Base-by-base conservation (phyloP, 2,888 invertebrate species). In the Ecdyonurus torrentis region DNA sequence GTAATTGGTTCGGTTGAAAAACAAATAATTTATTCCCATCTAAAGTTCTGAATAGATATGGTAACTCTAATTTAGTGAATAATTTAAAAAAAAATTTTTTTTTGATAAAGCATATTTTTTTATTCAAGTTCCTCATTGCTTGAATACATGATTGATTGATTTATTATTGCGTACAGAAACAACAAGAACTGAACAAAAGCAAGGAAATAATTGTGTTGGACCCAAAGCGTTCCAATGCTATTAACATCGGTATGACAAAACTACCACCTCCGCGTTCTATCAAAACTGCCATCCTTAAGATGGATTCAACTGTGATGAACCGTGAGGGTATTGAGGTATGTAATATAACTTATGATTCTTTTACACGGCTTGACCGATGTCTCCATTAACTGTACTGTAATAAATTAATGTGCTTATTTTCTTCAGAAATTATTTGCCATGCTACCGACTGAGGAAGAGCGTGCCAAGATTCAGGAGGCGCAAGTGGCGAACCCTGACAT, bases 211-310 rank as follows among this genome's bases (percentile, higher is more conserved):
- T 96, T 63, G 96, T 99, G 53, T 78, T 99, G 75, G 95, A 96
- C 75, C 89, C 95, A 59, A 99, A 98, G 74, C 82, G 99, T 67
- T 99, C 99, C 5, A 99, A 99, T 75, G 97, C 96, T 55, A 99
- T 99, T 69, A 99, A 99, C 74, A 99, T 99, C 70, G 97, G 97
- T 19, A 91, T 99, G 88, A 99, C 98, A 23, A 98, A 97, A 74
- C 78, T 99, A 67, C 99, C 99, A 1, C 97, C 97, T 0, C 93
- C 97, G 0, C 84, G 96, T 67, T 93, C 97, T 5, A 99, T 99
- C 67, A 98, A 98, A 74, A 91, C 96, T n/a, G 99, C 98, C 24
- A 94, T 96, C 66, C 79, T 99, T 74, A 99, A 99, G 78, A 99
- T 99, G 96, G 99, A 99, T 74, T 91, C 92, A 1, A 92, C 96